Base-by-base conservation (phyloP, 1,140 invertebrate species). In the Pachyrhynchus sulphureomaculatus region DNA sequence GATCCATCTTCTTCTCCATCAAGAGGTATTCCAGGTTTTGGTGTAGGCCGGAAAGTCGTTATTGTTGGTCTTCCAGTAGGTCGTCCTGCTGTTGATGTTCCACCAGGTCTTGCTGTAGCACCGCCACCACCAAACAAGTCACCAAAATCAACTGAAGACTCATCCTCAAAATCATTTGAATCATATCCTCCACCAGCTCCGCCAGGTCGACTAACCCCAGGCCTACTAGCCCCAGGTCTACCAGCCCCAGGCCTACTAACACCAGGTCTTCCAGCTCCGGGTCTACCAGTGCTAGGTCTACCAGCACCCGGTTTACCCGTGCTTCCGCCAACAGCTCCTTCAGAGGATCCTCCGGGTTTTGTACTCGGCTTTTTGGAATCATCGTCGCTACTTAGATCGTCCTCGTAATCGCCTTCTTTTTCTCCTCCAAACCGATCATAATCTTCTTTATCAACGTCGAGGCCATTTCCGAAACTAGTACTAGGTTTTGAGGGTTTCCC, bases 401-500 rank as follows among this genome's bases (percentile, higher is more conserved):
- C 8, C 12, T 41, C 26, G 9, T n/a, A 23, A 29, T 23, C 9
- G 44, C 48, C 15, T 33, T 32, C 37, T 34, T 23, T 47, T 10
- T 26, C 39, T 47, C 52, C 45, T 12, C 63, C 63, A 34, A 42
- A 57, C 18, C 47, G 48, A 52, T 54, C 53, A 15, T 53, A 65
- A 29, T 64, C 63, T 47, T 59, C 56, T 51, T 65, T 63, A 34
- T 57, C 66, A 32, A 68, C 39, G 39, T 68, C 70, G 42, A 68
- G 58, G 9, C 56, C 51, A 58, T 42, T 54, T 65, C 44, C 39
- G 12, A 58, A 49, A n/a, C 77, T 74, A 55, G 67, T 72, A 10
- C 75, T 76, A 2, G 76, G 76, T 23, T 75, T 49, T 23, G 44
- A 60, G 32, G 53, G 41, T 45, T 33, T 56, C 6, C 34, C 18